Base-by-base conservation (phyloP, 1,140 invertebrate species). In the Diploscapter pachys region DNA sequence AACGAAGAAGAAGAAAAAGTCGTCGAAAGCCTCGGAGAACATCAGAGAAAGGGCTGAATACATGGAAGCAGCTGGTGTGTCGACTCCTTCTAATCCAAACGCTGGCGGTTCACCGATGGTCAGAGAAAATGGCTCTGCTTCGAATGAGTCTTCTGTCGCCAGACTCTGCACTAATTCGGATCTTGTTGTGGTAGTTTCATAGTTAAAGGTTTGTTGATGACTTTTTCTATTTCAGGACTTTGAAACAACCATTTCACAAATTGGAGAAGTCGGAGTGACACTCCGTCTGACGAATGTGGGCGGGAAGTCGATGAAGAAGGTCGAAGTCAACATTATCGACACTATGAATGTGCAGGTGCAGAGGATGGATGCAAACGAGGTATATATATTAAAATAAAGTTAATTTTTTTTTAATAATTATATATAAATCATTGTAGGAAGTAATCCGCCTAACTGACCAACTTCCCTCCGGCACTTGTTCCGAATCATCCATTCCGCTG, bases 401-500 rank as follows among this genome's bases (percentile, higher is more conserved):
- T 0, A 31, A 31, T 31, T 31, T 0, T 31, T 31, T 31, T 0
- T 31, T n/a, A n/a, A 31, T 31, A 31, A 31, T 31, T 31, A 31
- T 31, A 31, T 31, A 31, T 31, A 31, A 31, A 52, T 52, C 2
- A 5, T 52, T 68, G 53, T 53, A 68, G 66, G 57, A 68, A 55
- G 66, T 52, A 52, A 55, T 68, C 5, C 13, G 11, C 13, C 8
- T 68, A 55, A 9, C 48, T 6, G 51, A 55, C 6, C 52, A 68
- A 52, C 5, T 68, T 52, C 5, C 48, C 48, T 55, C 66, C 5
- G 66, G 51, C 2, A 51, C 51, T 68, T 9, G 51, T 53, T 89
- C 77, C 87, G 91, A 79, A 31, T 31, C 31, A 31, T 31, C 76
- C 9, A 69, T 74, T 64, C 51, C 64, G 31, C 55, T 74, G 6